These are phyloP conservation scores for Lithophane socia DNA, from an alignment of 2,888 invertebrate genomes.

Conservation along the genomic window DNA sequence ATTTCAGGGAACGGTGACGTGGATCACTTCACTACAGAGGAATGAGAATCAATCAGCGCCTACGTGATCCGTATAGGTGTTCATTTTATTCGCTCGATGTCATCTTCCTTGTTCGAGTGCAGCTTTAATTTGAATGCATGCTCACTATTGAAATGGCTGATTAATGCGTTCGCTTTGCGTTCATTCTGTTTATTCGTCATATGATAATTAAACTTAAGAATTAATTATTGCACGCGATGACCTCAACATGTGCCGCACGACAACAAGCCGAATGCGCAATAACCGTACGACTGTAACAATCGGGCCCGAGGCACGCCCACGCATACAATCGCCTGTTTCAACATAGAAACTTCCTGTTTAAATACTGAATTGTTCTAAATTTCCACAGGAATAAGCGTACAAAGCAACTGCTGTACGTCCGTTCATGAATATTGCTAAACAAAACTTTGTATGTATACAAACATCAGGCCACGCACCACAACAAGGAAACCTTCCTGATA, in stretches of 20 bases:
- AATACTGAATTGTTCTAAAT: slow-evolving; percentile 71
- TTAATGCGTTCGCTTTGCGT: slow-evolving; percentile 56
- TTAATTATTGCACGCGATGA: slow-evolving; percentile 77
- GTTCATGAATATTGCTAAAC: slow-evolving; percentile 65
- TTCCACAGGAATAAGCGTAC: slow-evolving; percentile 65
- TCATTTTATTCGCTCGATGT: slow-evolving; percentile 43
- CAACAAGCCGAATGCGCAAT: slow-evolving; percentile 82
- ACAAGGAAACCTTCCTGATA: slow-evolving; percentile 50
- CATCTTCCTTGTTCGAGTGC: slow-evolving; percentile 55
- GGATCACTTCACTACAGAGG: slow-evolving; percentile 37
- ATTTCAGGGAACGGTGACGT: slow-evolving; percentile 24
- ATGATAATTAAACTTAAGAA: slow-evolving; percentile 73
- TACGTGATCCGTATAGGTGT: slow-evolving; percentile 56
- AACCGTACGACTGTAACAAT: slow-evolving; percentile 79
- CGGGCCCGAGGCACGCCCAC: slow-evolving; percentile 81
- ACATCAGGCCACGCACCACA: slow-evolving; percentile 40
- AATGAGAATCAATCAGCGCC: slow-evolving; percentile 57
- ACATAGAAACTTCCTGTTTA: slow-evolving; percentile 85
- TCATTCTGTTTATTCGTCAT: slow-evolving; percentile 54
- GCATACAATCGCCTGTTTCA: slow-evolving; percentile 80
- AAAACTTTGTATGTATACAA: slow-evolving; percentile 53
- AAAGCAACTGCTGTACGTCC: slow-evolving; percentile 43
- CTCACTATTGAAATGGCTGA: slow-evolving; percentile 39
- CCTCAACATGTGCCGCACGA: slow-evolving; percentile 76
- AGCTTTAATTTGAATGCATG: slow-evolving; percentile 49